These are phyloP conservation scores for Agapetus fuscipes DNA, from an alignment of 2,888 invertebrate species.

Conservation along the genomic window DNA sequence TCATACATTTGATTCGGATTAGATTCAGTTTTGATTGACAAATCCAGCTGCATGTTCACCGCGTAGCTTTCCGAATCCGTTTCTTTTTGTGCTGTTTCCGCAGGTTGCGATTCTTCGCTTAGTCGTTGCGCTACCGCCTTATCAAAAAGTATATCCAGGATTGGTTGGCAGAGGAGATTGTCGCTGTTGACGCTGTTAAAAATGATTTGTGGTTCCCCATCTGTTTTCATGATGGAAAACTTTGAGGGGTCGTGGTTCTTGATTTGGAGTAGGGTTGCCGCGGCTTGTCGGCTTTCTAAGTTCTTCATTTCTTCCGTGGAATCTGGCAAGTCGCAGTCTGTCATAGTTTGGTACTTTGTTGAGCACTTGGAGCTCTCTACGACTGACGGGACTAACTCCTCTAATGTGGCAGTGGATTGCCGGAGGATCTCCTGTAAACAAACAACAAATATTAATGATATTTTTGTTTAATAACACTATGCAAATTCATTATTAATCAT, in stretches of 20 bases:
- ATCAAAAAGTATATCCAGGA: constrained; percentile 41
- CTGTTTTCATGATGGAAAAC: constrained; percentile 34
- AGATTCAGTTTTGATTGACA: constrained; percentile 1
- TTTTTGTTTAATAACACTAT: not conserved
- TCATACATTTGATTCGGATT: constrained; percentile 20
- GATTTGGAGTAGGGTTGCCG: constrained; percentile 42
- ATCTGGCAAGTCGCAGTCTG: constrained; percentile 39
- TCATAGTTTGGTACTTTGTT: constrained; percentile 30
- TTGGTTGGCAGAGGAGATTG: constrained; percentile 45
- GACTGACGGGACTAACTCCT: constrained; percentile 46
- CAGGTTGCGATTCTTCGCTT: constrained; percentile 31
- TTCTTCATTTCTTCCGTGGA: constrained; percentile 47
- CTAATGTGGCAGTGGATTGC: constrained; percentile 48
- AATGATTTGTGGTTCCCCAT: constrained; percentile 45
- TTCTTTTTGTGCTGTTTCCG: too few species aligned
- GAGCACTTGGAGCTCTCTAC: constrained; percentile 33
- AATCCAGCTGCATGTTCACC: constrained; percentile 4
- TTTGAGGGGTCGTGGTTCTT: constrained; percentile 45
- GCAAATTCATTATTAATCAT: not conserved
- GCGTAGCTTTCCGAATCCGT: too few species aligned
- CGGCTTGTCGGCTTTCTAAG: constrained; percentile 43
- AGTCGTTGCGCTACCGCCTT: constrained; percentile 44
- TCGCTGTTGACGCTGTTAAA: constrained; percentile 48
- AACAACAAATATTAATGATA: not conserved
- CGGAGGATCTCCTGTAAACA: constrained; percentile 45